Evolutionary conservation across 2,888 invertebrate genomes (phyloP).

Genomic region (Dromius quadrimaculatus): DNA sequence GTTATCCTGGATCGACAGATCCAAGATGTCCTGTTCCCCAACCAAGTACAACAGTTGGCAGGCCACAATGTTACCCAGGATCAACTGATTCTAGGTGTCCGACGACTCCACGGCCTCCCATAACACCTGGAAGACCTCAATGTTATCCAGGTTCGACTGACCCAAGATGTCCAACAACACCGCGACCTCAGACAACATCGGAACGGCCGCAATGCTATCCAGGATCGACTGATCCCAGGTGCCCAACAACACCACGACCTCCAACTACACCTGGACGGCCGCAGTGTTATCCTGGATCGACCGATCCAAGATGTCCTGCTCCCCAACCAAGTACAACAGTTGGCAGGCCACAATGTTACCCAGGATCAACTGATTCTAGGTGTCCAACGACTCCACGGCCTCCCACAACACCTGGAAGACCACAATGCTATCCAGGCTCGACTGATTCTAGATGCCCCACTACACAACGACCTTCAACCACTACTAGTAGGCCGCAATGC

Average conservation of each 20-base stretch:
- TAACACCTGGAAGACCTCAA: constrained; percentile 56
- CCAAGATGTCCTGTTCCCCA: constrained; percentile 61
- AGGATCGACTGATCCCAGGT: constrained; percentile 58
- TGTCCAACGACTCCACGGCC: constrained; percentile 62
- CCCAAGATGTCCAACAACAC: constrained; percentile 58
- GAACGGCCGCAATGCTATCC: constrained; percentile 60
- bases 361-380: constrained; percentile 57
- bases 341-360: no score
- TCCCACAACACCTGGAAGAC: constrained; percentile 49
- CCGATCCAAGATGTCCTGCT: constrained; percentile 59
- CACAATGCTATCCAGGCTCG: constrained; percentile 54
- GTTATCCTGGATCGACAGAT: constrained; percentile 62
- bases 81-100: constrained; percentile 59
- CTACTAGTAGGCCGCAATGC: constrained; percentile 62
- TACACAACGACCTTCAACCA: constrained; percentile 52
- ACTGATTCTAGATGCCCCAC: constrained; percentile 53
- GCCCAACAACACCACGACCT: constrained; percentile 62
- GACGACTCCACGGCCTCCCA: constrained; percentile 58
- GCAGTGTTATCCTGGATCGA: constrained; percentile 60
- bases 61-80: no score
- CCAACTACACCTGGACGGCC: constrained; percentile 56
- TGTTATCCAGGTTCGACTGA: constrained; percentile 60
- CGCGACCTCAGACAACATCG: constrained; percentile 59
- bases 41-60: no score
- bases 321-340: constrained; percentile 59